Evolutionary conservation across 2,888 invertebrate species (phyloP), one percentile per base, ranked within the genome.

Genomic region (Disparrhopalites patrizii): DNA sequence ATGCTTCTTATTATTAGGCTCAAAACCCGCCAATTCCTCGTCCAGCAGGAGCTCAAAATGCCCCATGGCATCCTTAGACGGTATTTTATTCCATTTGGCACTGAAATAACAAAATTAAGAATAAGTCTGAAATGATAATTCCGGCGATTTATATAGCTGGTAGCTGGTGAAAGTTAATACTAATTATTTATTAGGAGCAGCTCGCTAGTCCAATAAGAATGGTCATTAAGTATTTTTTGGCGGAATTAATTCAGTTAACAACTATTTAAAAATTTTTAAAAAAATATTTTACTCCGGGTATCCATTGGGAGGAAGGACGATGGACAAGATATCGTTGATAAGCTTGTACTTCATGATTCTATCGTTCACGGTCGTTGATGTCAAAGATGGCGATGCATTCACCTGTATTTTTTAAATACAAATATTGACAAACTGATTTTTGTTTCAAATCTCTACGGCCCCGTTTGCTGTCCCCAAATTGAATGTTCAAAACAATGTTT

Each of bases 321-420:
- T 87, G 7, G 92, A 90, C 74, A 96, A 82, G 74, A 95, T 91
- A 79, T 95, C 94, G 78, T 94, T 94, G 72, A 96, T 90, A 54
- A 97, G 82, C 81, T 94, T 93, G 77, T 93, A 91, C 78, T 97
- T 96, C 76, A 96, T 83, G 77, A 94, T 93, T 73, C 95, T 83
- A 80, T 97, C 96, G 77, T 93, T 93, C 0, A 91, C 90, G 0
- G 96, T 97, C 0, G 96, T 97, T 0, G 95, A 92, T 1, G 94
- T 91, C 68, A 96, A 80, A 0, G 96, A 94, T 0, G 96, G 96
- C 0, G 95, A 96, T 1, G 96, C 93, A 78, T 96, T 96, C n/a
- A 93, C 92, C 86, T 87, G 73, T 31, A n/a, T 31, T 13, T 7
- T 10, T 10, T 43, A 43, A 43, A 43, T 43, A n/a, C 5, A 43